Percentiles rank a stretch among this genome's conserved stretches.
These are phyloP conservation scores for Phycodurus eques DNA, from an alignment of 2,113 vertebrate species.

Conservation along the genomic window DNA sequence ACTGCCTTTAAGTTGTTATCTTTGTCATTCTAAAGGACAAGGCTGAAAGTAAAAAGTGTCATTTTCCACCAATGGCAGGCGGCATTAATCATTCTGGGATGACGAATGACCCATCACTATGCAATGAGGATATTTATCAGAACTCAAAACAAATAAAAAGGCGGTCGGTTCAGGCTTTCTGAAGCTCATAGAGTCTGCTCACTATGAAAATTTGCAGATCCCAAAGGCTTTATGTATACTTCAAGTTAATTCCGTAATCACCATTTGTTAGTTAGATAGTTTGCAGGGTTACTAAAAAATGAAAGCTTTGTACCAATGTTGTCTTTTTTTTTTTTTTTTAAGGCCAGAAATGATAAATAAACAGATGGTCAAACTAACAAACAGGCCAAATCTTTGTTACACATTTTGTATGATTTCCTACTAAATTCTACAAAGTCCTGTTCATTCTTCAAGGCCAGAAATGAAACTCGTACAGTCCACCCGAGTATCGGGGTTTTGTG, in stretches of 20 bases:
- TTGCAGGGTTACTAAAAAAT: no score
- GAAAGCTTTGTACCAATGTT: background rate
- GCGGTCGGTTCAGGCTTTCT: background rate
- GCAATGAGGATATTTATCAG: background rate
- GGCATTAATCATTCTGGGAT: background rate
- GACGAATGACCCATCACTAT: background rate
- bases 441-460: no score
- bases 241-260: background rate
- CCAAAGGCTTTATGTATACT: background rate
- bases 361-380: no score
- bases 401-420: no score
- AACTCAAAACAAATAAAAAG: background rate
- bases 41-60: conserved; percentile 5
- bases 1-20: background rate
- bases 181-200: background rate
- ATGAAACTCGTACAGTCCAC: no score
- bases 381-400: no score
- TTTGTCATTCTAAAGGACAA: background rate
- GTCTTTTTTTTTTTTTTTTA: background rate
- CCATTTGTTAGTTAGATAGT: background rate
- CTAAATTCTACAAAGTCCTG: no score
- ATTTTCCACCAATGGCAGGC: background rate
- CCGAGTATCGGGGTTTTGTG: no score
- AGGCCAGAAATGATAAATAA: no score
- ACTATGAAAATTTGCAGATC: background rate